Evolutionary conservation across 2,797 vertebrate genomes (phyloP), one percentile per base, ranked within the genome.

Genomic region (Crypturellus tataupa): DNA sequence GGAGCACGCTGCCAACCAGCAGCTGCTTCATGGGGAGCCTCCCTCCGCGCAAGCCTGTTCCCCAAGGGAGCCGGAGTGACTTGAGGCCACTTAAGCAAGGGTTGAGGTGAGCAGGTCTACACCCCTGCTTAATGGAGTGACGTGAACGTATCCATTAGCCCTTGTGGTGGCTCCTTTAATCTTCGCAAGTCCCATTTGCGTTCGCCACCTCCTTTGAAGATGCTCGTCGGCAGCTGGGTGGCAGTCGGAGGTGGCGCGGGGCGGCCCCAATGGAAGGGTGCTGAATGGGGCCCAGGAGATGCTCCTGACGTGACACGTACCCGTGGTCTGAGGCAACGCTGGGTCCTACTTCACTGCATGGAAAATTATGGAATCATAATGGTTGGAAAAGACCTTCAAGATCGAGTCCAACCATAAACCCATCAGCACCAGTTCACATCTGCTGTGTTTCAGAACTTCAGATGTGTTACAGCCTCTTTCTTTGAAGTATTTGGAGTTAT

Each of bases 371-470:
- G 47, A 49, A 49, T 49, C 47, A 49, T 24, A 24, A 24, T 24
- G 47, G 23, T 24, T 49, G 23, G 47, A 49, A 49, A 49, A 24
- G 47, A 49, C 47, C 23, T 49, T 24, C 47, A 24, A 49, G 47
- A 49, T 49, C 23, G 23, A 49, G 47, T 24, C 47, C 23, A 49
- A 49, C 23, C 7, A 6, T 49, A 49, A 49, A 49, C 47, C 21
- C 47, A 24, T 49, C 47, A 24, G 23, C 47, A 24, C 20, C 47
- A 49, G 35, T 81, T 87, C 15, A 0, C 72, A 35, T 16, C 40
- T 76, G 31, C 49, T 27, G 10, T 0, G 1, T 37, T 73, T 0
- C 60, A 47, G 1, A 0, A 0, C 24, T 62, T 23, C 4, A 1
- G 19, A 9, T 37, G 29, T 80, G 2, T 47, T 80, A 73, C 64